A percentile compares a stretch with the other conserved stretches of the same genome.
These are phyloP conservation scores for Aphidius gifuensis DNA, from an alignment of 1,140 invertebrate genomes.

Conservation along the genomic window DNA sequence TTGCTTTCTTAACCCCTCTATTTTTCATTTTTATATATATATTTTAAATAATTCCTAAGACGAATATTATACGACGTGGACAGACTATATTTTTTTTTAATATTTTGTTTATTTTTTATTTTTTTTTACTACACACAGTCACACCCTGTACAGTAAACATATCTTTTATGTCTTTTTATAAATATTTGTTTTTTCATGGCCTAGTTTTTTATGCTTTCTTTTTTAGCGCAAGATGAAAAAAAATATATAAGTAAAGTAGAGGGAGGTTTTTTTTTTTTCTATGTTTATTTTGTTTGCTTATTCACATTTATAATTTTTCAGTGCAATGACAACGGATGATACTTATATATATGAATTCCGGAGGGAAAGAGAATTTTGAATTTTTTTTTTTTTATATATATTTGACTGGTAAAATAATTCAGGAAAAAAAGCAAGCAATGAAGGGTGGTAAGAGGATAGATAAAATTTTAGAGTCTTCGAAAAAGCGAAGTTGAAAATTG, in stretches of 20 bases:
- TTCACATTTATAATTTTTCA: neutral
- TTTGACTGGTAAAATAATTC: slow-evolving; percentile 2
- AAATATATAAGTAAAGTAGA: slow-evolving; percentile 29
- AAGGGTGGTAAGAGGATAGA: slow-evolving; percentile 28
- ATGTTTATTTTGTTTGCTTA: neutral
- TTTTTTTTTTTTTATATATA: slow-evolving; percentile 1
- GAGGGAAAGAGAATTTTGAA: slow-evolving; percentile 13
- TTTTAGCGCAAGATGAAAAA: slow-evolving; percentile 1
- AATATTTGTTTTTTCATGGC: slow-evolving; percentile 28
- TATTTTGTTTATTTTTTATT: too few relatives aligned
- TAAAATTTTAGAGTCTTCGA: slow-evolving; percentile 50
- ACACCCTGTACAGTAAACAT: slow-evolving; percentile 29
- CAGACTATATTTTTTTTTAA: too few relatives aligned
- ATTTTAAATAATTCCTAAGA: too few relatives aligned
- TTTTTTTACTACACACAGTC: slow-evolving; percentile 9
- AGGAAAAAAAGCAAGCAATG: slow-evolving; percentile 25
- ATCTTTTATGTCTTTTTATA: neutral
- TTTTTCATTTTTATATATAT: too few relatives aligned
- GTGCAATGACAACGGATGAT: slow-evolving; percentile 26
- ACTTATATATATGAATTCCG: slow-evolving; percentile 23
- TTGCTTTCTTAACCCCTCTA: slow-evolving; percentile 1
- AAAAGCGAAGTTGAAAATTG: slow-evolving; percentile 26
- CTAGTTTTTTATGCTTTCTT: slow-evolving; percentile 14
- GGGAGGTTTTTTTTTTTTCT: slow-evolving; percentile 21
- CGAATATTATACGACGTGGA: too few relatives aligned